phyloP scores from a whole-genome alignment of 2,113 vertebrate species.

The Polypterus bichir region DNA sequence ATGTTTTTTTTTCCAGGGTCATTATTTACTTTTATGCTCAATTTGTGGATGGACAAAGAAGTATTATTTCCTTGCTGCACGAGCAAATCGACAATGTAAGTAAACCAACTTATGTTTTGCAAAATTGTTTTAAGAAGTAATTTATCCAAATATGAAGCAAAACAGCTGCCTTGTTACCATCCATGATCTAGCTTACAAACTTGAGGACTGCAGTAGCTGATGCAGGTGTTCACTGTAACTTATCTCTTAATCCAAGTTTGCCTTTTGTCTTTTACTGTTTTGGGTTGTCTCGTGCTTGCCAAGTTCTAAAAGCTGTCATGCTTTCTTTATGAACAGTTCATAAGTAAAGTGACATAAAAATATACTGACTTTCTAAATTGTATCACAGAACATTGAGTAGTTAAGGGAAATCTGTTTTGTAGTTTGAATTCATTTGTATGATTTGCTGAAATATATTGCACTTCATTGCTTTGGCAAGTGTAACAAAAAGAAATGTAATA shows the following conservation, averaged over 20 bases:
- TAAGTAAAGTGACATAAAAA: no score
- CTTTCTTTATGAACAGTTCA: no score
- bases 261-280: neutral
- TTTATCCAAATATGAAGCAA: neutral
- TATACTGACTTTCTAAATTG: no score
- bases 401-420: no score
- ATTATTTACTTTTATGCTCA: conserved; percentile 80
- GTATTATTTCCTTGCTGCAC: conserved; percentile 66
- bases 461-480: no score
- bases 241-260: no score
- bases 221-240: neutral
- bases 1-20: conserved; percentile 38
- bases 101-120: conserved; percentile 5
- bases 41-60: conserved; percentile 70
- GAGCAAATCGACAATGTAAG: conserved; percentile 80
- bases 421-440: no score
- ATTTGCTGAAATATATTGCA: no score
- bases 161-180: neutral
- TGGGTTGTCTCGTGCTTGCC: neutral
- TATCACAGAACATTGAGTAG: no score
- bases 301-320: no score
- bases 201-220: neutral
- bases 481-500: no score
- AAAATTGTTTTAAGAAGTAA: neutral
- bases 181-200: neutral